These are phyloP conservation scores for Drosophila prostipennis DNA, from an alignment of 2,888 invertebrate genomes.

Conservation along the genomic window DNA sequence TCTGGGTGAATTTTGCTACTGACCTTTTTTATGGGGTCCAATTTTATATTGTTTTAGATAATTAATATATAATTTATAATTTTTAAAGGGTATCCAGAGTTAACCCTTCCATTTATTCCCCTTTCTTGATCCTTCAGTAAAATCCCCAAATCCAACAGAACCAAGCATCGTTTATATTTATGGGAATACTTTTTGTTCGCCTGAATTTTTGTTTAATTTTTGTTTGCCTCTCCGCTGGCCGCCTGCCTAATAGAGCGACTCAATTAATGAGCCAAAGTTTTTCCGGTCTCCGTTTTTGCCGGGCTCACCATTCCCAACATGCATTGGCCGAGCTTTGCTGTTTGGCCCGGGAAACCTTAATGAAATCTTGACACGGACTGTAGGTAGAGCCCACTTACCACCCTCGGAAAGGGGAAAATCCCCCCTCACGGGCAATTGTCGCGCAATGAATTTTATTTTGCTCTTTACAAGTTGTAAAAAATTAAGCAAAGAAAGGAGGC, in stretches of 20 bases:
- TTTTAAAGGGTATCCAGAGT: conserved; percentile 23
- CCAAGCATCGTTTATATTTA: conserved; percentile 72
- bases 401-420: neutral
- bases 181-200: conserved; percentile 64
- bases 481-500: conserved; percentile 37
- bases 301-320: conserved; percentile 26
- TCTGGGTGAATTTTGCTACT: too few species aligned
- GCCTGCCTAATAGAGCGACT: conserved; percentile 66
- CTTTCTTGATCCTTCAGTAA: neutral
- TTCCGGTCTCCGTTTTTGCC: conserved; percentile 25
- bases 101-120: neutral
- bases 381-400: conserved; percentile 21
- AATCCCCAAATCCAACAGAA: conserved; percentile 8
- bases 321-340: conserved; percentile 64
- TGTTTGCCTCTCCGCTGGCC: conserved; percentile 23
- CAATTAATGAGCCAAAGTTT: conserved; percentile 78
- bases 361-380: conserved; percentile 77
- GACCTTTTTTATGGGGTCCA: too few species aligned
- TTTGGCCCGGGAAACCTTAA: conserved; percentile 60
- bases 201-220: conserved; percentile 51
- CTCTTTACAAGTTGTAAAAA: conserved; percentile 60
- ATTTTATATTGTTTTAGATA: too few species aligned
- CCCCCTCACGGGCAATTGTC: conserved; percentile 56
- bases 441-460: conserved; percentile 78
- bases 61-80: too few species aligned